These are phyloP conservation scores for Smithornis capensis DNA, from an alignment of 2,113 vertebrate genomes.

Conservation along the genomic window DNA sequence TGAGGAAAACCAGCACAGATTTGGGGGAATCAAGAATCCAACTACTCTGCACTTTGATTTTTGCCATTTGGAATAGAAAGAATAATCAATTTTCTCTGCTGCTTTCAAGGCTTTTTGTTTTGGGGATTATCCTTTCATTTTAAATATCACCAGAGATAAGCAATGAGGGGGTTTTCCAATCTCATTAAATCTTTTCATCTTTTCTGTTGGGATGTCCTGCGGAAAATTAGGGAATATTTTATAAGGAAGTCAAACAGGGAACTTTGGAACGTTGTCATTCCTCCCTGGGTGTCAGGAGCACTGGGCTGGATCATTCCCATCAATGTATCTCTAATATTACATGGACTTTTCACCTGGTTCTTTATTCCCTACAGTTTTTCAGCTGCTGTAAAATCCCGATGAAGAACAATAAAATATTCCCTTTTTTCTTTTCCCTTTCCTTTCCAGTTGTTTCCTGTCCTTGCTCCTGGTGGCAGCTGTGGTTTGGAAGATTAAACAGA, in stretches of 20 bases:
- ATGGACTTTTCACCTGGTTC: background rate
- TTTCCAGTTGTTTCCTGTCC: constrained; percentile 90
- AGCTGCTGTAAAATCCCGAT: background rate
- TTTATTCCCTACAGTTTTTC: background rate
- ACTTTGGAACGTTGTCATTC: background rate
- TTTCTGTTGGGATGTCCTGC: background rate
- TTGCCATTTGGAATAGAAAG: background rate
- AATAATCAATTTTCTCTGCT: background rate
- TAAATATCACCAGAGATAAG: background rate
- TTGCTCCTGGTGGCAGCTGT: constrained; percentile 93
- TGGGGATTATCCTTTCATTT: background rate
- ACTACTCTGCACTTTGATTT: background rate
- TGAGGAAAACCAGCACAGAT: background rate
- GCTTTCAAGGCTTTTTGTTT: background rate
- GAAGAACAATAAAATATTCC: background rate
- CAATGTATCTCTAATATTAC: background rate
- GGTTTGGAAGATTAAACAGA: constrained; percentile 97
- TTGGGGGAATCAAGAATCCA: background rate
- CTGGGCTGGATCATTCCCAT: background rate
- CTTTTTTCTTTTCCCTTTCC: background rate
- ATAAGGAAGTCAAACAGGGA: background rate
- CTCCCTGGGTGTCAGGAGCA: background rate
- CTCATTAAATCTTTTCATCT: background rate
- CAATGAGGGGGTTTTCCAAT: background rate
- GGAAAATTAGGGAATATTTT: background rate